Conservation (phyloP, 2,113 vertebrate species). For the Poecilia latipinna region DNA sequence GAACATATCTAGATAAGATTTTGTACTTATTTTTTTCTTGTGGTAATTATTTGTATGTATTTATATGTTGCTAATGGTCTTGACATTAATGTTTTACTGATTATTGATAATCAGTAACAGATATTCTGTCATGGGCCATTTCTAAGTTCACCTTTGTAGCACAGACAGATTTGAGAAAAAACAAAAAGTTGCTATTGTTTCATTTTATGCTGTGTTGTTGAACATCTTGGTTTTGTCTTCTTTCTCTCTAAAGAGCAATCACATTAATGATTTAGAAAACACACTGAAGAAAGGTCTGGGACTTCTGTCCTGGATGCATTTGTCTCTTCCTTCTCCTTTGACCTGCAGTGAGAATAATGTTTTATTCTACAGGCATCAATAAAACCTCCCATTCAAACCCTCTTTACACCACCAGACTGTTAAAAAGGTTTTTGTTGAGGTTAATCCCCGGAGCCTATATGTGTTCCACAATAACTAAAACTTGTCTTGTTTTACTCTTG, state of each 20-base stretch:
- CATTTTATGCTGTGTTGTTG: background rate
- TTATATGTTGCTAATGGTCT: background rate
- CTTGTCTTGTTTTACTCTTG: background rate
- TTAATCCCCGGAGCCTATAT: background rate
- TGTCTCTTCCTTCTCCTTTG: background rate
- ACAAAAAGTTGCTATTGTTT: background rate
- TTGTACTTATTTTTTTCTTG: background rate
- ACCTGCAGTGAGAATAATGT: background rate
- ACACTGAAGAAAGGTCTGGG: background rate
- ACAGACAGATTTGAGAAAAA: too few relatives aligned
- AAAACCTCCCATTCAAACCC: background rate
- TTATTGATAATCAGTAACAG: background rate
- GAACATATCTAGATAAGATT: background rate
- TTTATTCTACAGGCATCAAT: background rate
- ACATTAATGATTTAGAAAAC: background rate
- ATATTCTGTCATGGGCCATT: background rate
- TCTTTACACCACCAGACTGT: background rate
- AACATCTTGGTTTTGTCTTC: background rate
- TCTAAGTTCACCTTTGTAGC: background rate
- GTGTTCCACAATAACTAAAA: background rate
- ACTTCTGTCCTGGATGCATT: background rate
- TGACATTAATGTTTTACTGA: background rate
- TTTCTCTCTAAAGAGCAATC: background rate
- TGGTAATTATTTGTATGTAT: background rate
- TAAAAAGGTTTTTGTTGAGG: background rate